phyloP scores from a whole-genome alignment of 2,888 invertebrate genomes.

The Drosophila atroscutellata region DNA sequence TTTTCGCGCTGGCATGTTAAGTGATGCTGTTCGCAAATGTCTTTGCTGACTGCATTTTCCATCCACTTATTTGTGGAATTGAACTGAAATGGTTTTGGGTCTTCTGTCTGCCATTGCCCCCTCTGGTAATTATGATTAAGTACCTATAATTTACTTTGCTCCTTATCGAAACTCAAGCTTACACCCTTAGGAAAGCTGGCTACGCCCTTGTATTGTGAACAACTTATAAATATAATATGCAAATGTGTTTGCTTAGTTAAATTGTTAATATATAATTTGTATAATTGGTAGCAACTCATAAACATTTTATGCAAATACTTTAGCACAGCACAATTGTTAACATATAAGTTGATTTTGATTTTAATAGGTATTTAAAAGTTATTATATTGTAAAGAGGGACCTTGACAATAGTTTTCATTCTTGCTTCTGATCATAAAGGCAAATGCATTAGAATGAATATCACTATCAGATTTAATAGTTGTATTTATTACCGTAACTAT shows the following conservation, averaged over 20 bases:
- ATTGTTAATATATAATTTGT: too few species aligned
- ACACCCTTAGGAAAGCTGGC: not conserved
- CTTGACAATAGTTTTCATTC: not conserved
- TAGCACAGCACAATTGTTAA: not conserved
- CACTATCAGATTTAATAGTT: not conserved
- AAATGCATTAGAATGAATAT: not conserved
- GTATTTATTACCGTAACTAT: not conserved
- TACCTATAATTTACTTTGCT: conserved; percentile 6
- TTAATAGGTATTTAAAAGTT: not conserved
- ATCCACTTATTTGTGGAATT: conserved; percentile 35
- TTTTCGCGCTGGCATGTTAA: conserved; percentile 56
- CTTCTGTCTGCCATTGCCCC: conserved; percentile 7
- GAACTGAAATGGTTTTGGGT: conserved; percentile 32
- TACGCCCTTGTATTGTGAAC: not conserved
- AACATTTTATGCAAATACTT: not conserved
- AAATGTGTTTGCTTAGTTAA: not conserved
- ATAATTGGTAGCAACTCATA: not conserved
- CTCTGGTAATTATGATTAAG: conserved; percentile 41
- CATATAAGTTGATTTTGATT: not conserved
- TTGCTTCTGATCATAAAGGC: not conserved
- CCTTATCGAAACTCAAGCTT: not conserved
- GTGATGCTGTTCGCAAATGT: conserved; percentile 61
- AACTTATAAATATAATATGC: not conserved
- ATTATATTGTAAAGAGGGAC: not conserved
- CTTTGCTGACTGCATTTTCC: conserved; percentile 23